Base-by-base conservation (phyloP, 2,797 vertebrate species). In the Argya squamiceps region DNA sequence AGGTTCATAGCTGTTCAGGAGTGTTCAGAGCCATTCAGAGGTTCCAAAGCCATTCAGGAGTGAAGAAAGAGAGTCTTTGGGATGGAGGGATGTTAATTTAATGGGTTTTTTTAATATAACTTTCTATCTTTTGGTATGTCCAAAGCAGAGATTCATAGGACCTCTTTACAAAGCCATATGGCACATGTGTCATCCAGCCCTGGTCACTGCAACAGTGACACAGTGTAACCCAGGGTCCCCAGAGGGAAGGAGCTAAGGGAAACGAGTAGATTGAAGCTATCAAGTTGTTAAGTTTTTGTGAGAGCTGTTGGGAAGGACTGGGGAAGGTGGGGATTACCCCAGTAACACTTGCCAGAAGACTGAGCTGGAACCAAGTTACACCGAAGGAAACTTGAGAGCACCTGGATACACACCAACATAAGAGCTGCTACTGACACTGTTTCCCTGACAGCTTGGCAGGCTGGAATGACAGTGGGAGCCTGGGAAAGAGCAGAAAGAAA, bases 391-490 rank as follows among this genome's bases (percentile, higher is more conserved):
- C 52, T 23, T 16, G 53, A 37, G 87, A 91, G 70, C 71, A 53
- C 78, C 62, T 93, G 88, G 43, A 16, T 60, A 16, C n/a, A 34
- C 50, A 55, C 43, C 24, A 93, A 30, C 17, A 5, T 12, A 43
- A 74, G 56, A 92, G 11, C 63, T 88, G 53, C 92, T 68, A 5
- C 79, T 94, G 80, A 76, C 83, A 49, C 13, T 21, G 6, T 71
- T 93, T 93, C 36, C 62, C 74, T 78, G 91, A 77, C 67, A 95
- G 68, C 79, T 52, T 93, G 87, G 64, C 76, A 92, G 73, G 84
- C 46, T 88, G 94, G 69, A 96, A 90, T 89, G 91, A 76, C 73
- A 88, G 78, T 84, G 84, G 89, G 74, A 75, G 93, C 53, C 39
- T 92, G 18, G 87, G 52, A 80, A 82, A 70, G 64, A 82, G 41